Evolutionary conservation across 1,140 invertebrate genomes (phyloP), one percentile per base, ranked within the genome.

Genomic region (Uloborus diversus): DNA sequence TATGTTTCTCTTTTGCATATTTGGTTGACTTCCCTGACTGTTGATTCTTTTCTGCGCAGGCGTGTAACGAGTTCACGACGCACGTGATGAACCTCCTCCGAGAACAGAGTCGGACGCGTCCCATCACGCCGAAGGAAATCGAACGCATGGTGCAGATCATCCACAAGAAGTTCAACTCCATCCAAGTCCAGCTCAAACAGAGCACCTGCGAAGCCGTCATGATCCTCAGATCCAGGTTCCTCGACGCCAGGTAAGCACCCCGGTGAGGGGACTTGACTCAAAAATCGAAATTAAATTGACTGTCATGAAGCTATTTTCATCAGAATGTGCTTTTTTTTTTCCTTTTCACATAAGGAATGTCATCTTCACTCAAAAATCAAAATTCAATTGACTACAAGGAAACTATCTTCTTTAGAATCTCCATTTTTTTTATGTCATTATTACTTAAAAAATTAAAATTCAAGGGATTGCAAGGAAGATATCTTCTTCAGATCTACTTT

Each of bases 141-240:
- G 96, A 99, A 86, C 91, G 97, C 84, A 99, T 99, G 98, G 98
- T 99, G 28, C 95, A 96, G 88, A 99, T 99, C 84, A 99, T 99
- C 83, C 95, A 99, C 87, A 98, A 98, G 90, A 99, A 99, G 88
- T 99, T 99, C 90, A 97, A 95, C 83, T 97, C 96, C 80, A 99
- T 99, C 85, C 97, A 99, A 89, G 97, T 99, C 93, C 98, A 99
- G 88, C 88, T 99, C 82, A 99, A 99, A 88, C 98, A 99, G 89
- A 97, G 95, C 80, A 99, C 97, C 14, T 99, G 98, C 86, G 98
- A 99, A 87, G 98, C 98, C n/a, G 97, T 99, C 65, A 99, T 99
- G 98, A 99, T 99, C 81, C 90, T 99, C 27, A 90, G 97, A 85
- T 93, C 92, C 76, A 88, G 92, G 88, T 99, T 99, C 89, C 90